These are phyloP conservation scores for Acleris literana DNA, from an alignment of 2,888 invertebrate genomes.

Conservation along the genomic window DNA sequence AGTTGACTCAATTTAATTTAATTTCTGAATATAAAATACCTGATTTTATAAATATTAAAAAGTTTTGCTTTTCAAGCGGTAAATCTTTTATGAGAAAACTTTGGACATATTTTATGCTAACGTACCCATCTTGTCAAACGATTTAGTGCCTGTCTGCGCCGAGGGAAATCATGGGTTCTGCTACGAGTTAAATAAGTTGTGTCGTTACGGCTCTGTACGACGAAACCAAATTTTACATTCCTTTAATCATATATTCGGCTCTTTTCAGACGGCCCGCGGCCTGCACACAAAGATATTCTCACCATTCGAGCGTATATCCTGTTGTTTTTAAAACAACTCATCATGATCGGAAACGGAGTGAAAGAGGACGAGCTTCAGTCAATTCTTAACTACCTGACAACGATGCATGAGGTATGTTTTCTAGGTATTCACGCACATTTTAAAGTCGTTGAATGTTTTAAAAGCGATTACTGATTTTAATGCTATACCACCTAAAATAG, in stretches of 20 bases:
- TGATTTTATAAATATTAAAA: conserved; percentile 12
- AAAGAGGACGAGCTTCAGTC: conserved; percentile 99
- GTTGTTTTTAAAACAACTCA: conserved; percentile 96
- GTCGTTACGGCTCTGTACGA: conserved; percentile 3
- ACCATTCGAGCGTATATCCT: conserved; percentile 97
- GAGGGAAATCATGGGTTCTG: conserved; percentile 15
- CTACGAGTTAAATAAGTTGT: conserved; percentile 9
- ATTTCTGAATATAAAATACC: background rate
- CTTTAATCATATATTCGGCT: background rate
- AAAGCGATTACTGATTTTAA: background rate
- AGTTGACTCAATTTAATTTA: too few species aligned
- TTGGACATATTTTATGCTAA: conserved; percentile 20
- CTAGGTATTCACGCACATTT: conserved; percentile 38
- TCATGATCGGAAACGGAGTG: conserved; percentile 98
- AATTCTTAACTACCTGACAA: conserved; percentile 98
- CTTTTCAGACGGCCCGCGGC: conserved; percentile 94
- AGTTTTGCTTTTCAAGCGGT: conserved; percentile 2
- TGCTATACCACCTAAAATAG: too few species aligned
- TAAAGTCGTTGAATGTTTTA: background rate
- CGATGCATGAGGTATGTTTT: conserved; percentile 94
- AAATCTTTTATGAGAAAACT: conserved; percentile 18
- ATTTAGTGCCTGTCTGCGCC: conserved; percentile 17
- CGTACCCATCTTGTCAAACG: conserved; percentile 16
- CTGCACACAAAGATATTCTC: conserved; percentile 96
- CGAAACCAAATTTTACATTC: background rate